Conservation (phyloP, 2,888 invertebrate species). For the Brassicogethes aeneus region DNA sequence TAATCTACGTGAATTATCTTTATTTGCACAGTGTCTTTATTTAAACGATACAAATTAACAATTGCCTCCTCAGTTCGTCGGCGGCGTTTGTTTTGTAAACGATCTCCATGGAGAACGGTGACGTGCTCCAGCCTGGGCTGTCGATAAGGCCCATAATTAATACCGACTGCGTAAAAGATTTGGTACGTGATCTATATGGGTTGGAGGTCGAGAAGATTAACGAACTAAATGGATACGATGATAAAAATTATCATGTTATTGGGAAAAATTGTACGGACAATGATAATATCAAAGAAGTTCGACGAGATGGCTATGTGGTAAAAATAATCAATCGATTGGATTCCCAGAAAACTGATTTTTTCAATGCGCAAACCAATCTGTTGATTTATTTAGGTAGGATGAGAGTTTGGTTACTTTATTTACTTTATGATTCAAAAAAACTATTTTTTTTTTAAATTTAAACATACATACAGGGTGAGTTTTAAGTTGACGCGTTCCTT, state of each 20-base stretch:
- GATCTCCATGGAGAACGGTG: conserved; percentile 15
- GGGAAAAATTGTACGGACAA: conserved; percentile 53
- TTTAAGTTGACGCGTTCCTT: no score
- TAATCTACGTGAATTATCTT: no score
- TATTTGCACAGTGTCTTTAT: no score
- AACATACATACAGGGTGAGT: no score
- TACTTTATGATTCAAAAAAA: no score
- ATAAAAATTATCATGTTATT: conserved; percentile 62
- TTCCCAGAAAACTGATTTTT: conserved; percentile 54
- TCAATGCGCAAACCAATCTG: conserved; percentile 69
- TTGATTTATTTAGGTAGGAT: conserved; percentile 60
- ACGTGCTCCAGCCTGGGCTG: conserved; percentile 45
- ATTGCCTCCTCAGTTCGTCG: no score
- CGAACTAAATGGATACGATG: conserved; percentile 69
- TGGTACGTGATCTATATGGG: conserved; percentile 54
- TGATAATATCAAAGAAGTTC: conserved; percentile 44
- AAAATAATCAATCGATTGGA: conserved; percentile 80
- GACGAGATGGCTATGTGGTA: conserved; percentile 61
- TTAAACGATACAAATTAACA: no score
- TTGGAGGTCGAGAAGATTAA: conserved; percentile 47
- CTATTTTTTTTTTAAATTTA: no score
- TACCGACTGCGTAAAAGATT: conserved; percentile 43
- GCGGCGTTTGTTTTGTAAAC: no score
- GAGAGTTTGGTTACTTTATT: no score
- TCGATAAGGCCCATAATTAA: conserved; percentile 50